A percentile compares a stretch with the other conserved stretches of the same genome.
These are phyloP conservation scores for Pheucticus melanocephalus DNA, from an alignment of 2,113 vertebrate genomes.

Conservation along the genomic window DNA sequence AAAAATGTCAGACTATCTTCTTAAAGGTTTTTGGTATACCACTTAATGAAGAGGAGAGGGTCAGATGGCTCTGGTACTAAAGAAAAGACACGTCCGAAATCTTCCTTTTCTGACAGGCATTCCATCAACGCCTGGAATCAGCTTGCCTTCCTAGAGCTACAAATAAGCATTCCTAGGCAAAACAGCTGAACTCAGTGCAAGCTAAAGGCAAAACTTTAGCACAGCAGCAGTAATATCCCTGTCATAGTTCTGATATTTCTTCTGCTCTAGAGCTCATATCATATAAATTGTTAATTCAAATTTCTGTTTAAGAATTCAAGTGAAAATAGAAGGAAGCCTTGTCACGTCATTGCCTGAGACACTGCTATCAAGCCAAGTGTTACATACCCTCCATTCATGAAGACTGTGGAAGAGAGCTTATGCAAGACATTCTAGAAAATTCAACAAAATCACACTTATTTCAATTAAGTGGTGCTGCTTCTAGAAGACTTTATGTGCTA, in stretches of 20 bases:
- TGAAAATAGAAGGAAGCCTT: background rate
- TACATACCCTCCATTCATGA: background rate
- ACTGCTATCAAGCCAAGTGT: background rate
- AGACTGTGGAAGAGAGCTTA: background rate
- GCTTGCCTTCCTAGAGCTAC: background rate
- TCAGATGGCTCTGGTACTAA: background rate
- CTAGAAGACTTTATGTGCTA: background rate
- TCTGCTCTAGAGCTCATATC: background rate
- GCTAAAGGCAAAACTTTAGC: background rate
- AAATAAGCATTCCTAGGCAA: background rate
- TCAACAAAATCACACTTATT: background rate
- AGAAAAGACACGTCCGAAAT: background rate
- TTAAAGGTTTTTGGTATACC: background rate
- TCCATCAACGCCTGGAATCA: background rate
- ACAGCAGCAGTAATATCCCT: background rate
- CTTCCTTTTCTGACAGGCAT: background rate
- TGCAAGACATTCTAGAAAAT: background rate
- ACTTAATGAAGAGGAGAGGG: background rate
- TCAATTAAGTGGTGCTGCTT: background rate
- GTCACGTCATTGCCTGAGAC: background rate
- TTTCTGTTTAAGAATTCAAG: background rate
- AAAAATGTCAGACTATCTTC: background rate
- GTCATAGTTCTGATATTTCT: accelerated
- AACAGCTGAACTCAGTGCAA: background rate
- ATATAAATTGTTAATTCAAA: background rate